These are phyloP conservation scores for Tiliqua scincoides DNA, from an alignment of 2,113 vertebrate species.

Conservation along the genomic window DNA sequence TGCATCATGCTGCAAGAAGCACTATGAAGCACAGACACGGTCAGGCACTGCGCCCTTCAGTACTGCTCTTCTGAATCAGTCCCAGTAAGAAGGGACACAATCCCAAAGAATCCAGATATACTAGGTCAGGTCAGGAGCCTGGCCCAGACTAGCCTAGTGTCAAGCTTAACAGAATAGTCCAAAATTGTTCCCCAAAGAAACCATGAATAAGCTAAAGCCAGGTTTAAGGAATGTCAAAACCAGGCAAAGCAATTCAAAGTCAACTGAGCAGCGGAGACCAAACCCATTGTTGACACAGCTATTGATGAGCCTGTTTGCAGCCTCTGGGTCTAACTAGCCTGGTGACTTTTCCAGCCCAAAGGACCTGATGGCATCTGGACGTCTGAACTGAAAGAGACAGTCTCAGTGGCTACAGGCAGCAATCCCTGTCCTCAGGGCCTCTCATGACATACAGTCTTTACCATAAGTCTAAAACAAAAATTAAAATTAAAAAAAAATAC, in stretches of 20 bases:
- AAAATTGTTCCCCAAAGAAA: neutral
- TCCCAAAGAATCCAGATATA: neutral
- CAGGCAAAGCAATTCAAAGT: neutral
- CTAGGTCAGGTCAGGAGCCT: neutral
- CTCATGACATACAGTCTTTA: neutral
- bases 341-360: neutral
- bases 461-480: neutral
- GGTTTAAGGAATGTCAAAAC: neutral
- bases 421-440: no score
- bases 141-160: neutral
- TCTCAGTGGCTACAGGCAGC: no score
- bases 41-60: neutral
- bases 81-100: neutral
- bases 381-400: no score
- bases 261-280: neutral
- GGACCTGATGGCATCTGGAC: no score
- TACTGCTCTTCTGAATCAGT: neutral
- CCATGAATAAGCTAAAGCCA: neutral
- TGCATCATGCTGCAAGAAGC: neutral
- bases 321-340: neutral
- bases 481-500: no score
- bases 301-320: neutral
- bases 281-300: neutral
- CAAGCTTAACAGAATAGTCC: neutral
- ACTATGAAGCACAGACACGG: neutral